Evolutionary conservation across 35 echinoderm and acorn worm species (phyloP), one percentile per base, ranked within the genome.

Genomic region (Patiria miniata): DNA sequence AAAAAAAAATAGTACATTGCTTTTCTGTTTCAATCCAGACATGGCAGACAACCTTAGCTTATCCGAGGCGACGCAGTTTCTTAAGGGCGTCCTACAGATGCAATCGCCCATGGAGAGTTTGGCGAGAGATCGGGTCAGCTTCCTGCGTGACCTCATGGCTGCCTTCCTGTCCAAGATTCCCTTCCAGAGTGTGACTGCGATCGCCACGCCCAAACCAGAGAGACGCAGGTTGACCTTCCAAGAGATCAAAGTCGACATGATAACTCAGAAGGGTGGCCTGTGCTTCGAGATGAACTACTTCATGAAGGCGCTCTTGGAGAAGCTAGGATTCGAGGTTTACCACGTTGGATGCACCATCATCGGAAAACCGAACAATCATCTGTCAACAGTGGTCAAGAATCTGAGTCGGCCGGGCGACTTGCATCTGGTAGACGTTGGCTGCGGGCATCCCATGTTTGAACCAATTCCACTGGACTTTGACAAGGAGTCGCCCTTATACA

Each of bases 401-500:
- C 19, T 88, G 2, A 37, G 28, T 21, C 57, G 51, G 42, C 40
- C 68, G 32, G 86, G 86, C 18, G 86, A 88, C 61, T 1, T 5
- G 5, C 61, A 79, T 39, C 34, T 40, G 10, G 73, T 88, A 40
- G 86, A 88, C 61, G 51, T 88, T 40, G 86, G 86, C 21, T 28
- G 21, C 40, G 86, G 77, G 21, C 51, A 79, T 79, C 77, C 77
- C 3, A 4, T 78, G 7, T 79, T 54, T 18, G 1, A 80, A 58
- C 42, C 86, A 21, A 59, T 88, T 47, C 77, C 73, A 53, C 32
- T 88, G 44, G 42, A 88, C 19, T 88, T 88, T 80, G 86, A 80
- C 29, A 18, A 33, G 0, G 37, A 55, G 61, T 88, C 86, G 17
- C 1, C 23, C 19, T n/a, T 88, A 3, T 88, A 88, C 34, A n/a